Conservation (phyloP, 2,888 invertebrate species). For the Drosophila imparisetae region DNA sequence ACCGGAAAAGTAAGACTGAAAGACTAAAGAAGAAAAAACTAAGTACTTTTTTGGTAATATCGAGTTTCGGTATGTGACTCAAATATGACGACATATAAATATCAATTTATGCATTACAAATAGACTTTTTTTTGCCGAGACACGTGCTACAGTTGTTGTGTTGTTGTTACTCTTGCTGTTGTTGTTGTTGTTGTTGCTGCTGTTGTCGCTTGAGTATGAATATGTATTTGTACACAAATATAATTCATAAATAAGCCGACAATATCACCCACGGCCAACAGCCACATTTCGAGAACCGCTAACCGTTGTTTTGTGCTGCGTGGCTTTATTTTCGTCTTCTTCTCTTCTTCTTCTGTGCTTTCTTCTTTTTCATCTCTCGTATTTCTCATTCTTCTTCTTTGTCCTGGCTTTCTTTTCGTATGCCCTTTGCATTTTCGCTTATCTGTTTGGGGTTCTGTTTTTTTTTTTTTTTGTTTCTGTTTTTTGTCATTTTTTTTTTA, state of each 20-base stretch:
- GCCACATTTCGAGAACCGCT: constrained; percentile 13
- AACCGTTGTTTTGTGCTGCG: constrained; percentile 43
- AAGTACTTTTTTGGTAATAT: constrained; percentile 21
- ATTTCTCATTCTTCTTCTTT: background rate
- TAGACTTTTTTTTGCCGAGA: constrained; percentile 11
- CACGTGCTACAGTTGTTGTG: constrained; percentile 32
- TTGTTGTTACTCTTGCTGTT: constrained; percentile 6
- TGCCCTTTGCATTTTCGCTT: constrained; percentile 47
- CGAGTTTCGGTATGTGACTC: constrained; percentile 27
- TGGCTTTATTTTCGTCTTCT: constrained; percentile 17
- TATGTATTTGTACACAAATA: constrained; percentile 35
- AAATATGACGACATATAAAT: constrained; percentile 20
- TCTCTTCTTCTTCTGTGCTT: constrained; percentile 1
- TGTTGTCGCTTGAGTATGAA: constrained; percentile 27
- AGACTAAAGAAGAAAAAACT: constrained; percentile 3
- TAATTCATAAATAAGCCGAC: constrained; percentile 52
- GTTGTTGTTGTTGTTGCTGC: constrained; percentile 22
- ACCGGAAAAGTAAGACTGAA: constrained; percentile 1
- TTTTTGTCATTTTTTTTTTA: constrained; percentile 4
- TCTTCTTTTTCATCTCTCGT: constrained; percentile 12
- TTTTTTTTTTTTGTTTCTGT: constrained; percentile 9
- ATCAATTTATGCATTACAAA: constrained; percentile 25
- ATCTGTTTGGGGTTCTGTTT: constrained; percentile 26
- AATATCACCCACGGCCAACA: constrained; percentile 30
- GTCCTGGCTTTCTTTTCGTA: constrained; percentile 9